A percentile compares a stretch with the other conserved stretches of the same genome.
These are phyloP conservation scores for Catharus fuscescens DNA, from an alignment of 2,113 vertebrate genomes.

Conservation along the genomic window DNA sequence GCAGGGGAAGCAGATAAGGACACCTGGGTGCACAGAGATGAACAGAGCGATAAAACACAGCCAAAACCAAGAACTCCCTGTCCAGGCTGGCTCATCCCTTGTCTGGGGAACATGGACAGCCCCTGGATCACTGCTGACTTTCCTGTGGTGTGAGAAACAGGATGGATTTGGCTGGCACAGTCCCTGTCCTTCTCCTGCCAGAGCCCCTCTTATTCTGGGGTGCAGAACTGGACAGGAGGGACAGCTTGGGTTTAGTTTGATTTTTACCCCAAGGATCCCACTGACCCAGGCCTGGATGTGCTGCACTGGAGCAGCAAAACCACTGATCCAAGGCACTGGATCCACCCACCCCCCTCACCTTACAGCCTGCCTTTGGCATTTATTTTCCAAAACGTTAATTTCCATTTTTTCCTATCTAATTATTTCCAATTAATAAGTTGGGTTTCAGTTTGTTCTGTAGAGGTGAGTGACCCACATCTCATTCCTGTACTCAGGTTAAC, in stretches of 20 bases:
- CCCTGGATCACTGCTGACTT: neutral
- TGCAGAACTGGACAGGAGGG: neutral
- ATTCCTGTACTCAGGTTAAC: accelerated
- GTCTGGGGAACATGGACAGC: no score
- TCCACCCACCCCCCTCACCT: neutral
- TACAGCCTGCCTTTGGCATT: neutral
- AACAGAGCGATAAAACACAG: neutral
- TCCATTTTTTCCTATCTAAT: no score
- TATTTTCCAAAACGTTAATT: neutral
- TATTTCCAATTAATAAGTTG: neutral
- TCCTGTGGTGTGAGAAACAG: accelerated
- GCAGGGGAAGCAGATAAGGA: no score
- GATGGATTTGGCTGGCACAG: no score
- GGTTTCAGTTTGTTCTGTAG: neutral
- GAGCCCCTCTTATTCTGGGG: neutral
- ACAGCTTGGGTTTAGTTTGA: neutral
- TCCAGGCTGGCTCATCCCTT: accelerated
- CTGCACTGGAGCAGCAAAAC: neutral
- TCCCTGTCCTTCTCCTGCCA: neutral
- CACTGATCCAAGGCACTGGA: neutral
- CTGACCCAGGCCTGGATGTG: neutral
- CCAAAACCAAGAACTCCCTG: neutral
- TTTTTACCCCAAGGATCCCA: neutral
- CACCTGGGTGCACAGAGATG: accelerated
- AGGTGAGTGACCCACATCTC: neutral